Evolutionary conservation across 2,113 vertebrate genomes (phyloP), one percentile per base, ranked within the genome.

Genomic region (Scartelaos histophorus): DNA sequence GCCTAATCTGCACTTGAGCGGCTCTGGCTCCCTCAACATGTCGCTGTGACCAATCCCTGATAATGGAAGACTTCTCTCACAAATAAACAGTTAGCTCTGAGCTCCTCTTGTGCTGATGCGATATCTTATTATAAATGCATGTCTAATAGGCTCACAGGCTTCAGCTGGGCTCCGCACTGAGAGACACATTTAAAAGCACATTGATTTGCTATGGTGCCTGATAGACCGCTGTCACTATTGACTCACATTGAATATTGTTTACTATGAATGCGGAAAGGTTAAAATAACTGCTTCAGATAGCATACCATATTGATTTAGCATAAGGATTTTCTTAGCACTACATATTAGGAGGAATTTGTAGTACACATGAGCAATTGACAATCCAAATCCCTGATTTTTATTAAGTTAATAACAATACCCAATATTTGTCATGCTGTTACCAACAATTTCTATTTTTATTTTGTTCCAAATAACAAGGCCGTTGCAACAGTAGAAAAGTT

Each of bases 71-170:
- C 67, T 65, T 34, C 6, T 2, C 74, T 9, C 56, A 75, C 71
- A 25, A 76, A 81, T 56, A 54, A 72, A 76, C 75, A 21, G 76
- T 73, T 79, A 13, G 61, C 76, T 74, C 65, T 1, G 3, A 84
- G 76, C 68, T 72, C 49, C 82, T 73, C 77, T 73, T 54, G 62
- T 58, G 57, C 70, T 17, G 1, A 12, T 5, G 24, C 60, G 67
- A 78, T 45, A 70, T 70, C 75, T 79, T 56, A 38, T 76, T 78
- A 76, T 76, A 84, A 74, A 17, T 17, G 69, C 62, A 9, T 73
- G 73, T 79, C 77, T 67, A 82, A 82, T 21, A 6, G 70, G 82
- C 70, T 82, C 60, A 73, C 10, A 24, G 66, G 68, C 56, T 66
- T 74, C 13, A 45, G 71, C 38, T 74, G 19, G 60, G 66, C 75